Evolutionary conservation across 2,113 vertebrate genomes (phyloP).

Genomic region (Mystacornis crossleyi): DNA sequence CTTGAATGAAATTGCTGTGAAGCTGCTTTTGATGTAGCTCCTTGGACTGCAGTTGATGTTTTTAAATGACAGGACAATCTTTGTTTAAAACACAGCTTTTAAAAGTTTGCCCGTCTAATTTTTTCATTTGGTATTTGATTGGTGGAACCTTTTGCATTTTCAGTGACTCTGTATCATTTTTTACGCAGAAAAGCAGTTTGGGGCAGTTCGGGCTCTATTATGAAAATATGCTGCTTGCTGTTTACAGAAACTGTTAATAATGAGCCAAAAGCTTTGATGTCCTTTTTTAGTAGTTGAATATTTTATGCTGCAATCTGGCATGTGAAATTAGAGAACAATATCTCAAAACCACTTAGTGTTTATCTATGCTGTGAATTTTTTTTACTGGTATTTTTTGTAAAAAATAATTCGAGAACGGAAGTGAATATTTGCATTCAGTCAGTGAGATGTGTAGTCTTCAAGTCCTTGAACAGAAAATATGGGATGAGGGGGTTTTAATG

Average conservation of each 20-base stretch:
- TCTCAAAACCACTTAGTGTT: not conserved
- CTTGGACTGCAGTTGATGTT: not conserved
- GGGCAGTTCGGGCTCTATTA: not conserved
- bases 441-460: not conserved
- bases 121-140: not conserved
- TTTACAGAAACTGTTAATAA: not conserved
- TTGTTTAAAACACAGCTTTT: not conserved
- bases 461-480: not conserved
- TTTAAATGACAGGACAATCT: not conserved
- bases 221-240: not conserved
- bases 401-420: not conserved
- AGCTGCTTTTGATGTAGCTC: not conserved
- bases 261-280: not conserved
- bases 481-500: not conserved
- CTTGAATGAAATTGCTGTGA: constrained; percentile 2
- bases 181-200: not conserved
- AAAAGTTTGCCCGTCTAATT: not conserved
- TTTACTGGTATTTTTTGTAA: not conserved
- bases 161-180: not conserved
- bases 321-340: not conserved
- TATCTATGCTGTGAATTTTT: not conserved
- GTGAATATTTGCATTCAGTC: not conserved
- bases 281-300: not conserved
- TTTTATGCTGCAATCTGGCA: not conserved
- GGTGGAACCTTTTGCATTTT: not conserved